phyloP scores from a whole-genome alignment of 35 echinoderm and acorn worm species.

The Patiria miniata region DNA sequence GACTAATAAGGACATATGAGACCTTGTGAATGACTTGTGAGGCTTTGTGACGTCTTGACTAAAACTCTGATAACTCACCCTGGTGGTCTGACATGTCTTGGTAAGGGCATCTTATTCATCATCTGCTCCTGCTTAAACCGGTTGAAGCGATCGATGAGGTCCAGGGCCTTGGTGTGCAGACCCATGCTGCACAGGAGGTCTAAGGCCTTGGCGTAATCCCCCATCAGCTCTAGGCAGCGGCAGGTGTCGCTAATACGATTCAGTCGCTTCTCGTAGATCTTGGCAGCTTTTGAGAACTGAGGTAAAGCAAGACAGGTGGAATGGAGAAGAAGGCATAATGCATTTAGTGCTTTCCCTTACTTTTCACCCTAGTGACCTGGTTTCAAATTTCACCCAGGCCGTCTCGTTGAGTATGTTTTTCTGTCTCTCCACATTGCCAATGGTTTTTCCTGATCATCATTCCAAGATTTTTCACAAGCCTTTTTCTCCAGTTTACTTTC shows the following conservation, averaged over 20 bases:
- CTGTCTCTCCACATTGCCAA: too few relatives aligned
- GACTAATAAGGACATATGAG: too few relatives aligned
- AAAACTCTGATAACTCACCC: not conserved
- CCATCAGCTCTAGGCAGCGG: slow-evolving; percentile 50
- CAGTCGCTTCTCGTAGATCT: slow-evolving; percentile 53
- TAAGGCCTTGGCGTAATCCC: slow-evolving; percentile 50
- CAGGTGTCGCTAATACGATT: slow-evolving; percentile 31
- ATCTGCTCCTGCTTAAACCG: not conserved
- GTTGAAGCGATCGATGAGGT: slow-evolving; percentile 54
- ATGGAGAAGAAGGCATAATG: not conserved
- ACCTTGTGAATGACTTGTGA: too few relatives aligned
- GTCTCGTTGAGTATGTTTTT: too few relatives aligned
- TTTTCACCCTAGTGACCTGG: too few relatives aligned
- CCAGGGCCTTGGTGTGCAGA: slow-evolving; percentile 43
- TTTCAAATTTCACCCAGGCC: too few relatives aligned
- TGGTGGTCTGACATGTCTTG: slow-evolving; percentile 33
- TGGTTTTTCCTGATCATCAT: too few relatives aligned
- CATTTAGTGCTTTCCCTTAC: too few relatives aligned
- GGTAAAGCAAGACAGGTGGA: not conserved
- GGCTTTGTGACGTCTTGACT: too few relatives aligned
- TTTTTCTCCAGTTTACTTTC: too few relatives aligned
- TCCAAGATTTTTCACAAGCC: too few relatives aligned
- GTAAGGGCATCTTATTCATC: not conserved
- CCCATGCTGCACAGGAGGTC: slow-evolving; percentile 22
- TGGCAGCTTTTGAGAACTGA: slow-evolving; percentile 51